These are phyloP conservation scores for Hermodice carunculata DNA, from an alignment of 2,888 invertebrate species.

Conservation along the genomic window DNA sequence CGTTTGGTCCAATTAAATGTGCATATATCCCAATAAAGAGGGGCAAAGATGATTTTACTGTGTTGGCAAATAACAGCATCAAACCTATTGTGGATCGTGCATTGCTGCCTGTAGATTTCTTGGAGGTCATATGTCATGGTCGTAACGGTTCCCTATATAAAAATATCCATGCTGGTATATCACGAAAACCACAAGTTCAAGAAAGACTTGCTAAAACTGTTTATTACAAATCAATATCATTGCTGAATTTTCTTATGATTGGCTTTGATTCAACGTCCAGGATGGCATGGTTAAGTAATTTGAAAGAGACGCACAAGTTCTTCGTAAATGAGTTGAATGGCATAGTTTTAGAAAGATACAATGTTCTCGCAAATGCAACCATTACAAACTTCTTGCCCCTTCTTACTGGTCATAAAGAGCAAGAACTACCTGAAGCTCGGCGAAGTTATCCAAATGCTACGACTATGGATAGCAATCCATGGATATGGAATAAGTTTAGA, in stretches of 20 bases:
- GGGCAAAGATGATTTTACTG: background rate
- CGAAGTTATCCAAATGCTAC: slow-evolving; percentile 73
- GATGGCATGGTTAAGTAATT: slow-evolving; percentile 71
- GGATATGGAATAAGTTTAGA: no score
- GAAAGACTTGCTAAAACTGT: background rate
- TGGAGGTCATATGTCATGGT: slow-evolving; percentile 57
- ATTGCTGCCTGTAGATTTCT: slow-evolving; percentile 55
- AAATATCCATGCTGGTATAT: slow-evolving; percentile 77
- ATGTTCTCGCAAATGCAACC: slow-evolving; percentile 19
- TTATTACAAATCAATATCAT: slow-evolving; percentile 64
- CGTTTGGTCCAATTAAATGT: background rate
- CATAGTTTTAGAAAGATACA: slow-evolving; percentile 31
- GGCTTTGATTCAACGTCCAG: slow-evolving; percentile 91
- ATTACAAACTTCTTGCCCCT: slow-evolving; percentile 15
- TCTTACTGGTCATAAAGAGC: slow-evolving; percentile 14
- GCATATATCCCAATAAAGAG: background rate
- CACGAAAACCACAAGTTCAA: slow-evolving; percentile 29
- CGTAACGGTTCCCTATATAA: slow-evolving; percentile 74
- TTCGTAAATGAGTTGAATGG: slow-evolving; percentile 51
- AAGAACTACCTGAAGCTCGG: slow-evolving; percentile 16
- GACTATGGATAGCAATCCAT: slow-evolving; percentile 81
- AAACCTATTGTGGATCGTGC: slow-evolving; percentile 39
- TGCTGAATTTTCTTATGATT: slow-evolving; percentile 83
- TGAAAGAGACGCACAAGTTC: slow-evolving; percentile 54
- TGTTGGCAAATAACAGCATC: background rate